These are phyloP conservation scores for Polyommatus iphigenia DNA, from an alignment of 2,888 invertebrate species.

Conservation along the genomic window DNA sequence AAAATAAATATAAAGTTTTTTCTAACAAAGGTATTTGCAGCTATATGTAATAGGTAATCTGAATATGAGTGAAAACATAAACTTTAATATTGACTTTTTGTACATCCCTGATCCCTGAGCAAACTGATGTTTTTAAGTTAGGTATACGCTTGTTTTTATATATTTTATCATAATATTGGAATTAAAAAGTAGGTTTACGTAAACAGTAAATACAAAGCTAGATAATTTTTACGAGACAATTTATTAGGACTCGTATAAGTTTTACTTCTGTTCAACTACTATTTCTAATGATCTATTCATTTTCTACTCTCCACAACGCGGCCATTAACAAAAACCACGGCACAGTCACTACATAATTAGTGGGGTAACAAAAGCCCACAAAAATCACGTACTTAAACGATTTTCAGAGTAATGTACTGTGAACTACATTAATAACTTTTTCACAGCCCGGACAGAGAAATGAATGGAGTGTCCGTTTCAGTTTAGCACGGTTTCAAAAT, in stretches of 20 bases:
- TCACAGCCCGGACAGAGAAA: slow-evolving; percentile 18
- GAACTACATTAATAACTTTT: slow-evolving; percentile 13
- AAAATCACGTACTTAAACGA: slow-evolving; percentile 17
- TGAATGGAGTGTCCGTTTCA: slow-evolving; percentile 11
- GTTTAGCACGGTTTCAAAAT: background rate
- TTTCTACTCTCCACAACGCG: background rate
- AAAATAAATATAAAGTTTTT: background rate
- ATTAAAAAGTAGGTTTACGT: too few species aligned
- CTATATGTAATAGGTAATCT: too few species aligned
- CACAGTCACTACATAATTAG: background rate
- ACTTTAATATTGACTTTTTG: too few species aligned
- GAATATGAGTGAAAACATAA: too few species aligned
- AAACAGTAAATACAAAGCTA: background rate
- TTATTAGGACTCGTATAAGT: background rate
- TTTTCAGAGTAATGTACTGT: slow-evolving; percentile 4
- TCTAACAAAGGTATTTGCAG: too few species aligned
- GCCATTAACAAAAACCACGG: background rate
- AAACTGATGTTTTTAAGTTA: too few species aligned
- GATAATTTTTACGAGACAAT: background rate
- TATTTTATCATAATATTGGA: too few species aligned
- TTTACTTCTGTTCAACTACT: background rate
- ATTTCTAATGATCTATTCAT: background rate
- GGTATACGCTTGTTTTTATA: too few species aligned
- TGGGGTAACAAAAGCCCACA: background rate
- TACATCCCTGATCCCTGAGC: too few species aligned